Base-by-base conservation (phyloP, 2,797 vertebrate genomes). In the Buphagus erythrorhynchus region DNA sequence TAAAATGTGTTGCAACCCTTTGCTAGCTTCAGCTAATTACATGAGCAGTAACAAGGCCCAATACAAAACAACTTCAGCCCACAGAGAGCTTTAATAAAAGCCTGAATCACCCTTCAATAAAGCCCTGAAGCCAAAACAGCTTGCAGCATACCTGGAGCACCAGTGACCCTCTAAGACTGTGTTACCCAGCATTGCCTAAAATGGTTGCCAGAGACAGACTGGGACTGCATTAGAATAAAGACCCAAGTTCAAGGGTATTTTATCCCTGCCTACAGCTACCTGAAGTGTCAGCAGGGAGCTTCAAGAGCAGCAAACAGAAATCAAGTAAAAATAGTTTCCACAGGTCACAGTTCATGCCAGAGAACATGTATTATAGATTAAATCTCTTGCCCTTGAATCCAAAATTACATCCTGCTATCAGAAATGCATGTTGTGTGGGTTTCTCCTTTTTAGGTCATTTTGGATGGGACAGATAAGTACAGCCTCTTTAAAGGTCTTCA, bases 361-460 rank as follows among this genome's bases (percentile, higher is more conserved):
- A 11, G 6, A 76, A 8, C 8, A 31, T 2, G 2, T 24, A 45
- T 9, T 15, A 20, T 2, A 3, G 10, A 36, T 25, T 29, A 25
- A 42, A 3, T 43, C 33, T 19, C 17, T 58, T 66, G 24, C 1
- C 19, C 36, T 68, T 57, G 4, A 88, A 79, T 21, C 10, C 9
- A 11, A 49, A 58, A 28, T 38, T 61, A 67, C 7, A 16, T 18
- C 26, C 29, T 16, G 3, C 15, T 49, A 18, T 26, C 82, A 31
- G 61, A 43, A 67, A 55, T 4, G 9, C 3, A 36, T 1, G 2
- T 29, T 52, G 8, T 2, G 1, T 4, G 4, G 6, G 2, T 59
- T 71, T 77, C 19, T 43, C 15, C 14, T 48, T 55, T 45, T 57
- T 45, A 42, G 6, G 9, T 35, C 0, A 35, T 28, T 48, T 51